Evolutionary conservation across 2,113 vertebrate species (phyloP).

Genomic region (Tetrax tetrax): DNA sequence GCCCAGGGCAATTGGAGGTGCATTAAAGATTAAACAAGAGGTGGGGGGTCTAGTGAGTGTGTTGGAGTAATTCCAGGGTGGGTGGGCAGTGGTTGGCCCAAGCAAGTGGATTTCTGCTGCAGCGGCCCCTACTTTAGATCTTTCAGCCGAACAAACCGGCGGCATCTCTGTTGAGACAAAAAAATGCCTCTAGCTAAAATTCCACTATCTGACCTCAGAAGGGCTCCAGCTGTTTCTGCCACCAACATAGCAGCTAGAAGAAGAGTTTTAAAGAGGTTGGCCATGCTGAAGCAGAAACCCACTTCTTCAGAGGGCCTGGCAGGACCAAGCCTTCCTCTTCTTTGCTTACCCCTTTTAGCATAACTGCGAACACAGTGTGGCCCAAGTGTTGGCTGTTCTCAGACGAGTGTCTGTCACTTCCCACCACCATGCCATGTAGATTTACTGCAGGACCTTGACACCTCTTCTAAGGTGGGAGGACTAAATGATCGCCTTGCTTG

Average conservation of each 20-base stretch:
- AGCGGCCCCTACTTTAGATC: conserved; percentile 62
- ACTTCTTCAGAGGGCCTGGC: not conserved
- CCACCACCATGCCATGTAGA: not conserved
- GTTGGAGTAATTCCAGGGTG: conserved; percentile 54
- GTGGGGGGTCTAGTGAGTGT: conserved; percentile 22
- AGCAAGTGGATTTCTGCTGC: conserved; percentile 43
- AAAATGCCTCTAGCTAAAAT: conserved; percentile 73
- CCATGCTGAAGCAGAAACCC: not conserved
- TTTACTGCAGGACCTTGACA: not conserved
- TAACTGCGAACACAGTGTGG: not conserved
- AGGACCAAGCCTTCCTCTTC: not conserved
- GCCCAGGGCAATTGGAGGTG: conserved; percentile 55
- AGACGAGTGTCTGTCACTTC: not conserved
- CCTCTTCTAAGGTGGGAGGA: not conserved
- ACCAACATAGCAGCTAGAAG: conserved; percentile 25
- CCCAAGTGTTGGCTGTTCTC: not conserved
- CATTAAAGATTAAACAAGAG: conserved; percentile 75
- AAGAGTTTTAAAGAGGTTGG: conserved; percentile 17
- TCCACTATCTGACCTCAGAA: conserved; percentile 71
- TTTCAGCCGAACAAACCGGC: conserved; percentile 61
- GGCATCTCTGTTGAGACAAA: conserved; percentile 60
- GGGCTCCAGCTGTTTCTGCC: conserved; percentile 58
- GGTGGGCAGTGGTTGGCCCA: conserved; percentile 57
- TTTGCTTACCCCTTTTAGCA: not conserved
- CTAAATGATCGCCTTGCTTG: not conserved